phyloP scores from a whole-genome alignment of 92 coral and sea anemone species.

The Epizoanthus scotinus region DNA sequence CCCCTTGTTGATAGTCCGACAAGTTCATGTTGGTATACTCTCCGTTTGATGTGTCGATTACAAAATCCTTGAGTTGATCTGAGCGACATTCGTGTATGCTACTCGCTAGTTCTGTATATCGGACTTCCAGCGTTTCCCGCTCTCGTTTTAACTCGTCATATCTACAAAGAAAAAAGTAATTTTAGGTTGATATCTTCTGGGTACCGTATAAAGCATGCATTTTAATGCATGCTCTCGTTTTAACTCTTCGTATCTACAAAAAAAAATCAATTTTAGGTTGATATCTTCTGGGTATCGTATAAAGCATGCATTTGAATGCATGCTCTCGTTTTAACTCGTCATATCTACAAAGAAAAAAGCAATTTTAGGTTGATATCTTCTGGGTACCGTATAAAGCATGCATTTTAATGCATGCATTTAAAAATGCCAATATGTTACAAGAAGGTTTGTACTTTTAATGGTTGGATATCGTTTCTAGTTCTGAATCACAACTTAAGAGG shows the following conservation, averaged over 20 bases:
- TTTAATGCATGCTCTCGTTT: conserved; percentile 24
- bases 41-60: conserved; percentile 39
- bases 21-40: conserved; percentile 30
- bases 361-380: neutral
- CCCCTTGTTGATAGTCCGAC: conserved; percentile 21
- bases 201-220: neutral
- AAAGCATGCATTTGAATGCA: too few relatives aligned
- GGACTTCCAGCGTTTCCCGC: conserved; percentile 31
- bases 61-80: conserved; percentile 29
- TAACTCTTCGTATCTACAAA: conserved; percentile 61
- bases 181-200: neutral
- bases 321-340: conserved; percentile 58
- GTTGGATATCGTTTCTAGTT: too few relatives aligned
- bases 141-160: conserved; percentile 65
- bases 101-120: conserved; percentile 33
- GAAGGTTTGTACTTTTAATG: too few relatives aligned
- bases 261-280: neutral
- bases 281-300: neutral
- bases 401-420: neutral
- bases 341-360: conserved; percentile 18
- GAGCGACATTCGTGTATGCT: conserved; percentile 37
- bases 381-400: neutral
- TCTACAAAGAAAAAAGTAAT: neutral
- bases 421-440: too few relatives aligned
- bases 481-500: too few relatives aligned